Conservation (phyloP, 2,113 vertebrate species). For the Triplophysa dalaica region DNA sequence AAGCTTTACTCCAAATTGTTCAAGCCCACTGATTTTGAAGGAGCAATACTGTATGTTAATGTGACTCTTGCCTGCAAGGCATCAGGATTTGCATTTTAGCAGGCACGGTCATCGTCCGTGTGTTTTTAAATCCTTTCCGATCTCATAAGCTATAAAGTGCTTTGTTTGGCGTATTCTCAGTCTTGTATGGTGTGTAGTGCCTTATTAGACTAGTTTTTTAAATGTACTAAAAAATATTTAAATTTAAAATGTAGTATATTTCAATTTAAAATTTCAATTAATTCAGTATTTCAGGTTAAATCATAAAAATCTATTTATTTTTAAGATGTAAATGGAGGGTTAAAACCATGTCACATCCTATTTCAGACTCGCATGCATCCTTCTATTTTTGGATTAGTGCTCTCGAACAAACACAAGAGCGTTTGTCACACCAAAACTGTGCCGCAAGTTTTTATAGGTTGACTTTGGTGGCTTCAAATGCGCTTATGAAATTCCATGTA, state of each 20-base stretch:
- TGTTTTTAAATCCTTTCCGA: conserved; percentile 21
- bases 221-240: no score
- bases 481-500: neutral
- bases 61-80: no score
- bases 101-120: neutral
- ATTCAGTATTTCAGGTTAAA: no score
- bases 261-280: no score
- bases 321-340: neutral
- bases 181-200: no score
- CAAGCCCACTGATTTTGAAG: neutral
- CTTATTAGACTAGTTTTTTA: no score
- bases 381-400: neutral
- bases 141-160: conserved; percentile 24
- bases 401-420: neutral
- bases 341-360: neutral
- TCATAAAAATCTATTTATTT: no score
- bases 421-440: neutral
- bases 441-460: neutral
- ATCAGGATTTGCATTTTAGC: no score
- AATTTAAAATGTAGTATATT: no score
- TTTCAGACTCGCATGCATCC: neutral
- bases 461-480: neutral
- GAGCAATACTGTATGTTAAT: neutral
- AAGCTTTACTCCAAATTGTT: neutral
- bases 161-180: conserved; percentile 23